A percentile compares a stretch with the other conserved stretches of the same genome.
Evolutionary conservation across 2,888 invertebrate genomes (phyloP).

Genomic region (Polyploca ridens): DNA sequence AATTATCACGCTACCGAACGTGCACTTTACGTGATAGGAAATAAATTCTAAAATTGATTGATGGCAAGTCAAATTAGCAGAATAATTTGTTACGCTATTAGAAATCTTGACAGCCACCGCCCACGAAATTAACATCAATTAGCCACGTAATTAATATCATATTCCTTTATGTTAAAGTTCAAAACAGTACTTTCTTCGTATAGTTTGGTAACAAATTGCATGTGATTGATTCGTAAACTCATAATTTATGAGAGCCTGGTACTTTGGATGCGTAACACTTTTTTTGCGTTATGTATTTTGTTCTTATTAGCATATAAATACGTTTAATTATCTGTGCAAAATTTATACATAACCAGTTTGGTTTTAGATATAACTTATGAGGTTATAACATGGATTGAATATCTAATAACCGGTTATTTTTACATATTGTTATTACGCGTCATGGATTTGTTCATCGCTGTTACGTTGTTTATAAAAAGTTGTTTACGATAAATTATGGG

Average conservation of each 20-base stretch:
- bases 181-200: neutral
- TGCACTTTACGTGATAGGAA: constrained; percentile 20
- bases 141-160: neutral
- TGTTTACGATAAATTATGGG: neutral
- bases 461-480: neutral
- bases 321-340: constrained; percentile 7
- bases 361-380: neutral
- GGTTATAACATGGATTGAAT: neutral
- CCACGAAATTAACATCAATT: constrained; percentile 1
- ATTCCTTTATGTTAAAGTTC: neutral
- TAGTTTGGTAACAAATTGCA: neutral
- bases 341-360: neutral
- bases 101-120: constrained; percentile 3
- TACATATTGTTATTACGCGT: neutral
- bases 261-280: constrained; percentile 26
- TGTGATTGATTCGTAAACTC: constrained; percentile 39
- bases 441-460: neutral
- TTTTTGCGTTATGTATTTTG: constrained; percentile 1
- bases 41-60: constrained; percentile 28
- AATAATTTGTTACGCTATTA: constrained; percentile 11
- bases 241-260: constrained; percentile 44
- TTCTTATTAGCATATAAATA: constrained; percentile 8
- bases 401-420: neutral
- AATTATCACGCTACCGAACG: constrained; percentile 30
- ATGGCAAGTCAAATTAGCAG: constrained; percentile 16